Base-by-base conservation (phyloP, 2,113 vertebrate species). In the Oryzias curvinotus region DNA sequence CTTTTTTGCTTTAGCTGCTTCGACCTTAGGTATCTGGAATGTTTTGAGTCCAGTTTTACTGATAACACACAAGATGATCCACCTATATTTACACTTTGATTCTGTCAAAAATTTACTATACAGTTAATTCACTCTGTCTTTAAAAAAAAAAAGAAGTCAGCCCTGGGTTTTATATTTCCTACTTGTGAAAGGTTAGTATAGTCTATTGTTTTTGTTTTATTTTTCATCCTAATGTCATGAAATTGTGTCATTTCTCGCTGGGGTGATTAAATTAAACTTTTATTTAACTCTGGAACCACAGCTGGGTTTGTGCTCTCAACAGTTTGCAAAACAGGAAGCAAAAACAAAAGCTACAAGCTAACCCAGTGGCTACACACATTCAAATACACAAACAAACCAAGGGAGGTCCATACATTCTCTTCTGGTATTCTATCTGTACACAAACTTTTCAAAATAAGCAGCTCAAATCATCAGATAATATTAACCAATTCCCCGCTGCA, bases 1-100 rank as follows among this genome's bases (percentile, higher is more conserved):
- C 47, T 16, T n/a, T 16, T n/a, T 16, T 18, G 6, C 16, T 28
- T 28, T 28, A 28, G 26, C 5, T 19, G 16, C 47, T 18, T 48
- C 19, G n/a, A 48, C 3, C 18, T 18, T 52, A 49, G 52, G 47
- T 57, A 48, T 68, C 75, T 84, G 89, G 91, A 91, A 91, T 90
- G 88, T 88, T 80, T 56, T 50, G 61, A 69, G 61, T 58, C 10
- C 16, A 44, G 67, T 52, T 47, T 61, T 25, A 72, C 47, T 57
- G 57, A 79, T 53, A 50, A 45, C 51, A 50, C 26, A 68, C 75
- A 70, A 63, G 72, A 69, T 86, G 28, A 77, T n/a, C 50, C 17
- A 54, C 76, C 57, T 48, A 68, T 77, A 65, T 57, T 26, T 41
- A 58, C 30, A 71, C 47, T 18, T 46, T 4, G 28, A 30, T 30